Evolutionary conservation across 2,888 invertebrate genomes (phyloP).

Genomic region (Lydus trimaculatus): DNA sequence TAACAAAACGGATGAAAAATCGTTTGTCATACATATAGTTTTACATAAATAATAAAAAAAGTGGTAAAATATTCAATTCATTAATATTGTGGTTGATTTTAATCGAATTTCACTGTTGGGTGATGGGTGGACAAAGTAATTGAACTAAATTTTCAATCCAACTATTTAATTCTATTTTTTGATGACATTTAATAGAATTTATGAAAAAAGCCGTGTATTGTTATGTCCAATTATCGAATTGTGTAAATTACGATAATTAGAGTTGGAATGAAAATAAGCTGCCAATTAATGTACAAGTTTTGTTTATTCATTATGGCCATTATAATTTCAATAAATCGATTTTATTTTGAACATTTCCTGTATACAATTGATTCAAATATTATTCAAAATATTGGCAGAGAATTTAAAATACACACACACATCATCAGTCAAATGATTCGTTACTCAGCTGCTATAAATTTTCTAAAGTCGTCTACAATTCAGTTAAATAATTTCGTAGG

Average conservation of each 20-base stretch:
- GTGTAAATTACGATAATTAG: slow-evolving; percentile 9
- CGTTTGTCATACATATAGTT: neutral
- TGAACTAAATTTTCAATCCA: neutral
- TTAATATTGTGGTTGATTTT: neutral
- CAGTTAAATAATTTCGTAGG: neutral
- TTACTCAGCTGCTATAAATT: neutral
- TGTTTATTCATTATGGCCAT: neutral
- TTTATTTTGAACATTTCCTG: neutral
- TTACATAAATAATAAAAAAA: neutral
- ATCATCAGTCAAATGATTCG: neutral
- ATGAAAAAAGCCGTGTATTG: slow-evolving; percentile 2
- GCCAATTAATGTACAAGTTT: neutral
- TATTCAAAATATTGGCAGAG: neutral
- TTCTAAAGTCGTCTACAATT: neutral
- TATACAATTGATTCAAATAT: neutral
- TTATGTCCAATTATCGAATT: slow-evolving; percentile 5
- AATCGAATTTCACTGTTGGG: neutral
- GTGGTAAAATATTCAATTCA: neutral
- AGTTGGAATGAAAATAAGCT: slow-evolving; percentile 2
- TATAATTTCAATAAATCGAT: neutral
- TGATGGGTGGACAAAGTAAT: neutral
- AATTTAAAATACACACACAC: neutral
- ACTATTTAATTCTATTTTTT: neutral
- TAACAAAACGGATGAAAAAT: neutral
- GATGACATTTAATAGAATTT: neutral